A percentile compares a stretch with the other conserved stretches of the same genome.
Evolutionary conservation across 2,113 vertebrate species (phyloP).

Genomic region (Chinchilla lanigera): DNA sequence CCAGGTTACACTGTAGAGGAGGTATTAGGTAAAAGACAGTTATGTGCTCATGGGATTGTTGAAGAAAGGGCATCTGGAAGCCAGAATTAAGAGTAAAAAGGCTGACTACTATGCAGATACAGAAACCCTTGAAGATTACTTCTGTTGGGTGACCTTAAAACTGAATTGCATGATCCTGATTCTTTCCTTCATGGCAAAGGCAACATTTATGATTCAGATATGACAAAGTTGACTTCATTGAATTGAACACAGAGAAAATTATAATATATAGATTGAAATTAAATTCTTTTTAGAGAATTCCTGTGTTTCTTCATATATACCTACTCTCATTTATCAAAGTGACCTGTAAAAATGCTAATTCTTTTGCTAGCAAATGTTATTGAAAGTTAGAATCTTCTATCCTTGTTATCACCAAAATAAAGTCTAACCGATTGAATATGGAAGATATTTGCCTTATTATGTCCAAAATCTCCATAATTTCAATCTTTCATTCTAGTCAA

Average conservation of each 20-base stretch:
- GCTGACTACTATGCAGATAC: neutral
- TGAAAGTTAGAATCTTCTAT: slow-evolving; percentile 1
- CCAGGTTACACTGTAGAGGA: neutral
- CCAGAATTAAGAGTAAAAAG: neutral
- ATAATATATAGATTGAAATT: slow-evolving; percentile 1
- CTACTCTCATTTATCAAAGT: neutral
- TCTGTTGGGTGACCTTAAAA: neutral
- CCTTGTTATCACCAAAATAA: neutral
- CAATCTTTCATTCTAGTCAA: slow-evolving; percentile 40
- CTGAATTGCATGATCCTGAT: neutral
- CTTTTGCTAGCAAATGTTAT: slow-evolving; percentile 37
- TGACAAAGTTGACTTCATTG: neutral
- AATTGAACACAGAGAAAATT: slow-evolving; percentile 46
- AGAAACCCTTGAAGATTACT: slow-evolving; percentile 17
- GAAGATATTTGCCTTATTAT: neutral
- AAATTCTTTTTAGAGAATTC: slow-evolving; percentile 19
- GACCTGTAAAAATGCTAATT: neutral
- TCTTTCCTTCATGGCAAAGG: slow-evolving; percentile 35
- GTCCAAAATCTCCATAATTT: neutral
- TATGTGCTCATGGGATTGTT: neutral
- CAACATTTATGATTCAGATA: neutral
- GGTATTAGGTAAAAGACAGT: neutral
- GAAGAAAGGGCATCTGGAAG: neutral
- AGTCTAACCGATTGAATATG: neutral
- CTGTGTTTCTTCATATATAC: neutral